Evolutionary conservation across 2,113 vertebrate genomes (phyloP).

Genomic region (Cepphus grylle): DNA sequence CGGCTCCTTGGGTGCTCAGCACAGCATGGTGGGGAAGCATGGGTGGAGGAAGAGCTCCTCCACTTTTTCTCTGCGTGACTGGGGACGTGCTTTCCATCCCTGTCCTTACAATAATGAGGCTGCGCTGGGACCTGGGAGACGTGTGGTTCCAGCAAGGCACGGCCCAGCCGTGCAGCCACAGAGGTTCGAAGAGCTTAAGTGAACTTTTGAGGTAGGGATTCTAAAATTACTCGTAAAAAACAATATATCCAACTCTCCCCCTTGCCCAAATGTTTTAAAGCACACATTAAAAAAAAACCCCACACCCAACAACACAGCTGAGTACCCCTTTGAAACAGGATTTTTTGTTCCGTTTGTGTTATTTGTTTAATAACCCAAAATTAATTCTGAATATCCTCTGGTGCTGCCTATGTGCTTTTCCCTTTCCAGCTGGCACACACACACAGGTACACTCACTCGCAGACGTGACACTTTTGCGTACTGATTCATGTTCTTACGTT

Average conservation of each 20-base stretch:
- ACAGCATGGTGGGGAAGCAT: rapidly evolving
- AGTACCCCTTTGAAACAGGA: neutral
- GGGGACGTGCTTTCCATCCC: neutral
- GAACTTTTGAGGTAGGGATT: neutral
- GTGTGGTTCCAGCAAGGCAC: neutral
- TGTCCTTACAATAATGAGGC: neutral
- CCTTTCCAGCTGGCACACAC: neutral
- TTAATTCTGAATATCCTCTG: neutral
- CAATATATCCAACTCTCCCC: neutral
- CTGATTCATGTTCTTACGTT: conserved; percentile 78
- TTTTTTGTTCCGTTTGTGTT: neutral
- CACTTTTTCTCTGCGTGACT: neutral
- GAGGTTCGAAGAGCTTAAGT: neutral
- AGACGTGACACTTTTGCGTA: neutral
- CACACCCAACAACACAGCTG: neutral
- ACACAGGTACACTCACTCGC: rapidly evolving
- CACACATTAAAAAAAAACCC: neutral
- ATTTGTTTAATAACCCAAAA: neutral
- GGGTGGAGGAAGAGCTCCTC: neutral
- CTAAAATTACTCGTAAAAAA: neutral
- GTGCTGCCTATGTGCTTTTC: neutral
- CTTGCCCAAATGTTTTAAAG: neutral
- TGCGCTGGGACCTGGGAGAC: neutral
- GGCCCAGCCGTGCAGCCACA: neutral
- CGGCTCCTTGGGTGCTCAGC: neutral